These are phyloP conservation scores for Fulmarus glacialis DNA, from an alignment of 2,113 vertebrate species.

Conservation along the genomic window DNA sequence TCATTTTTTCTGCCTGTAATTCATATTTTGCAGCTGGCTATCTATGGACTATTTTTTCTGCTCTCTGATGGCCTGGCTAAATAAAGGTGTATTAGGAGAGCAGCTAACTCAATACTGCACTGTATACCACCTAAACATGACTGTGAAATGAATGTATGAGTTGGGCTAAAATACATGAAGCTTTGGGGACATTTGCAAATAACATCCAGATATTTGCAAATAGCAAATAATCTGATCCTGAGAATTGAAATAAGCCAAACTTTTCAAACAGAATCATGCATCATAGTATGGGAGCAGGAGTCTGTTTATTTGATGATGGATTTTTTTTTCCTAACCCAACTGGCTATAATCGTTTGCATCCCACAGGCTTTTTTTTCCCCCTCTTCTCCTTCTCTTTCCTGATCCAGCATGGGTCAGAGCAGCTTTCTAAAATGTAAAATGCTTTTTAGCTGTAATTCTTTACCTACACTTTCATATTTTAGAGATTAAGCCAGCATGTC, in stretches of 20 bases:
- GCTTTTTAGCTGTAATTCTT: constrained; percentile 62
- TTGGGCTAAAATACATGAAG: not conserved
- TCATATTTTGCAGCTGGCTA: not conserved
- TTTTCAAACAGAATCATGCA: not conserved
- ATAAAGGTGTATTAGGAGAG: not conserved
- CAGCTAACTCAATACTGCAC: not conserved
- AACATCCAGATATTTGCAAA: constrained; percentile 12
- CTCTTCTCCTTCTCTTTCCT: not conserved
- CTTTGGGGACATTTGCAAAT: constrained; percentile 32
- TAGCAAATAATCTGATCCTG: constrained; percentile 21
- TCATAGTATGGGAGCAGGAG: not conserved
- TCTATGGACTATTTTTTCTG: not conserved
- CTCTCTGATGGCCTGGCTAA: not conserved
- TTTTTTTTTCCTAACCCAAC: not conserved
- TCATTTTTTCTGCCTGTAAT: not conserved
- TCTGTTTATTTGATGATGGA: not conserved
- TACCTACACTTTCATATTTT: constrained; percentile 53
- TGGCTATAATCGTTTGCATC: not conserved
- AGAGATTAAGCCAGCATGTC: constrained; percentile 57
- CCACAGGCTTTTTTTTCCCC: not conserved
- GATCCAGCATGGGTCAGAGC: constrained; percentile 14
- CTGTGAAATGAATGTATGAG: not conserved
- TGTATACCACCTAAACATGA: not conserved
- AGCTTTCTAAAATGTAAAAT: constrained; percentile 50
- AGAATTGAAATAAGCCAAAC: not conserved